A percentile compares a stretch with the other conserved stretches of the same genome.
Evolutionary conservation across 1,140 invertebrate species (phyloP).

Genomic region (Pteromalus puparum): DNA sequence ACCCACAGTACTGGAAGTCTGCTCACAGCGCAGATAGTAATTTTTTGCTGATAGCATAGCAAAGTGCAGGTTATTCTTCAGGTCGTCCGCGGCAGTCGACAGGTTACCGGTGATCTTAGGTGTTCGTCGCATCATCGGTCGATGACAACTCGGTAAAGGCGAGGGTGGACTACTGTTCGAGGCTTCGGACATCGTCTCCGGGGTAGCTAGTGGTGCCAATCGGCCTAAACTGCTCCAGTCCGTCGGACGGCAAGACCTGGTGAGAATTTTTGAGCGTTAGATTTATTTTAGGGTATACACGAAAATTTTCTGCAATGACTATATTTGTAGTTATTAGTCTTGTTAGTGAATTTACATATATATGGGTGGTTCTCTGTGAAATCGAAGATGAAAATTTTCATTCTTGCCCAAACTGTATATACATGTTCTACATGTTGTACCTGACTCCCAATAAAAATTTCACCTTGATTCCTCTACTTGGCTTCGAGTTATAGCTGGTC

Average conservation of each 20-base stretch:
- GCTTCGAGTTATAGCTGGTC: too few species aligned
- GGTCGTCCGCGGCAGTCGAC: constrained; percentile 81
- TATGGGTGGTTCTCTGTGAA: too few species aligned
- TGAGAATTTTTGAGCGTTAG: not conserved
- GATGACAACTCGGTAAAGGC: constrained; percentile 64
- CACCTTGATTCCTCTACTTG: too few species aligned
- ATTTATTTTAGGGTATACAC: too few species aligned
- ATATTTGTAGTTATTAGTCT: too few species aligned
- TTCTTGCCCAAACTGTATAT: too few species aligned
- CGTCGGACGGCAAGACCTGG: constrained; percentile 58
- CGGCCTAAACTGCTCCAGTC: constrained; percentile 64
- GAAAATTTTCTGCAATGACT: too few species aligned
- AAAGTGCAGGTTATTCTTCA: constrained; percentile 78
- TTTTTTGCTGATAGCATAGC: constrained; percentile 76
- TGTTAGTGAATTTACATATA: too few species aligned
- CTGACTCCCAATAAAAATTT: too few species aligned
- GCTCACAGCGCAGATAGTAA: constrained; percentile 68
- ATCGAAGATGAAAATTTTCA: too few species aligned
- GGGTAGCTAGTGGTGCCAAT: constrained; percentile 87
- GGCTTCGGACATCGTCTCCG: constrained; percentile 89
- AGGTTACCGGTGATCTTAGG: constrained; percentile 81
- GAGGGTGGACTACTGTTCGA: constrained; percentile 79
- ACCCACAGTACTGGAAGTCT: constrained; percentile 59
- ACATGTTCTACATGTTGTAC: too few species aligned
- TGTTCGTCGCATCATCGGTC: constrained; percentile 79